Evolutionary conservation across 2,113 vertebrate genomes (phyloP).

Genomic region (Coreoperca whiteheadi): DNA sequence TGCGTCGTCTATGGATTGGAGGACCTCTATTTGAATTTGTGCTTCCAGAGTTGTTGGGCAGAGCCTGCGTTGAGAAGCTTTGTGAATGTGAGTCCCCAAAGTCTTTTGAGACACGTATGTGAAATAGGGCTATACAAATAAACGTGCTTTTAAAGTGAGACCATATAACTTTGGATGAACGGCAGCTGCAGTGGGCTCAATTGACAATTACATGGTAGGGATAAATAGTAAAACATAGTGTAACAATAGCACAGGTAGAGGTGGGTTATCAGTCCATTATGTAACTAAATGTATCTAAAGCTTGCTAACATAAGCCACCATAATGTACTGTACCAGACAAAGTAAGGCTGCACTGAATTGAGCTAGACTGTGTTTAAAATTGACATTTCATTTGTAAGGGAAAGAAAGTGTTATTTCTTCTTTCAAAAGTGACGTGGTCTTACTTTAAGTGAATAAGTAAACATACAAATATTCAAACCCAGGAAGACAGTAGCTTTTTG

Average conservation of each 20-base stretch:
- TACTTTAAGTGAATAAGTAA: neutral
- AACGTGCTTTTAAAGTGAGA: neutral
- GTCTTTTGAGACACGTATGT: neutral
- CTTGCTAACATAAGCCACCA: neutral
- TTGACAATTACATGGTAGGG: neutral
- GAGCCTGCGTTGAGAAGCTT: no score
- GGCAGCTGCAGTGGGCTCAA: neutral
- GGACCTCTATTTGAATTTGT: no score
- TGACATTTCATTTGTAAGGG: neutral
- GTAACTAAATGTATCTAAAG: neutral
- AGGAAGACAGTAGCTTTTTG: neutral
- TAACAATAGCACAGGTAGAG: neutral
- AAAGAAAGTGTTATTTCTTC: neutral
- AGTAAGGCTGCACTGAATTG: neutral
- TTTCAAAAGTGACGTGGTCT: neutral
- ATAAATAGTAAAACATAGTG: neutral
- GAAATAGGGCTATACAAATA: neutral
- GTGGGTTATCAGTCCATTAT: neutral
- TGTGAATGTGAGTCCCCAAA: neutral
- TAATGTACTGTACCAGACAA: neutral
- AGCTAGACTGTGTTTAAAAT: neutral
- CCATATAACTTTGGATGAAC: neutral
- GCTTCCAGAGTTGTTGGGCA: no score
- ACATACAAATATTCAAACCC: neutral
- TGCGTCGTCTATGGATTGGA: no score